phyloP scores from a whole-genome alignment of 2,797 vertebrate species.

The Naso thynnoides region DNA sequence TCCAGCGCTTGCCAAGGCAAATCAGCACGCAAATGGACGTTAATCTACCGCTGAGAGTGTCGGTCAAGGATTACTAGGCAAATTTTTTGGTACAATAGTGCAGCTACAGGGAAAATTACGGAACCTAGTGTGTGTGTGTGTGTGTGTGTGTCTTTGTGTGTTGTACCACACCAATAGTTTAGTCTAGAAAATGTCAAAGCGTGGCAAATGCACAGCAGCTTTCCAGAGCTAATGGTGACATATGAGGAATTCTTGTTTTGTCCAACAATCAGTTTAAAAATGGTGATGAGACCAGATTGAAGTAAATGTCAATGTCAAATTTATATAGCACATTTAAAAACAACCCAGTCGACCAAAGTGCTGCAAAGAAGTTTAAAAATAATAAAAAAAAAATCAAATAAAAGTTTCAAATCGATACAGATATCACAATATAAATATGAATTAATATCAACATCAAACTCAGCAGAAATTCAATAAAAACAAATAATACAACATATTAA shows the following conservation, averaged over 20 bases:
- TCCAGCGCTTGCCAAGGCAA: conserved; percentile 28
- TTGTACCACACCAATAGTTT: background rate
- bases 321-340: too few relatives aligned
- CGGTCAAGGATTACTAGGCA: background rate
- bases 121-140: background rate
- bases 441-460: too few relatives aligned
- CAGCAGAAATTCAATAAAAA: too few relatives aligned
- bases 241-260: background rate
- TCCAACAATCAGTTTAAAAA: background rate
- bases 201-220: too few relatives aligned
- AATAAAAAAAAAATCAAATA: too few relatives aligned
- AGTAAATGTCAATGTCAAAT: too few relatives aligned
- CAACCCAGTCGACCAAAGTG: too few relatives aligned
- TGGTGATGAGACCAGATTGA: background rate
- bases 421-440: too few relatives aligned
- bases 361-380: background rate
- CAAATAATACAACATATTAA: too few relatives aligned
- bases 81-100: background rate
- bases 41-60: conserved; percentile 15
- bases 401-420: too few relatives aligned
- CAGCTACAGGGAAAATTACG: too few relatives aligned
- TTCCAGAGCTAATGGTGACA: background rate
- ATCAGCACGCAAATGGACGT: conserved; percentile 35
- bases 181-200: background rate
- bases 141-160: conserved; percentile 2